Percentiles rank a stretch among this genome's conserved stretches.
Evolutionary conservation across 2,113 vertebrate genomes (phyloP).

Genomic region (Chitala chitala): DNA sequence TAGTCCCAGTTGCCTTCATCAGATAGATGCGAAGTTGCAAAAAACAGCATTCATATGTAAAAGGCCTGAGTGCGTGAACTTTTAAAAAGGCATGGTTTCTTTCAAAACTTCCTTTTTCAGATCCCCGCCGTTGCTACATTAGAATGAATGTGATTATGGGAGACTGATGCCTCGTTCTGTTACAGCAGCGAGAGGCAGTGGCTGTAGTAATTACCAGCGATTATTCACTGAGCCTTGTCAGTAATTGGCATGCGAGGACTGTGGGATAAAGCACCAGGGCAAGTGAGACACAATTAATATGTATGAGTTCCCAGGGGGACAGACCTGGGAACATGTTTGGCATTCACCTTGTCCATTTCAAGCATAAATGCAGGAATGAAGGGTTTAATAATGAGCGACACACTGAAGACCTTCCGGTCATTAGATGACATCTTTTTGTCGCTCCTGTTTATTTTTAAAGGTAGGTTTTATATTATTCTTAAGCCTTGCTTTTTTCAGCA

Average conservation of each 20-base stretch:
- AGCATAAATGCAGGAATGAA: conserved; percentile 12
- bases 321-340: conserved; percentile 9
- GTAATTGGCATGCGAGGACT: conserved; percentile 15
- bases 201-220: conserved; percentile 21
- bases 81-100: not conserved
- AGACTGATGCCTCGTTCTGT: conserved; percentile 11
- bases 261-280: conserved; percentile 12
- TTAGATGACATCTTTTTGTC: not conserved
- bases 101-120: not conserved
- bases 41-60: not conserved
- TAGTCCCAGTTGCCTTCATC: too few species aligned
- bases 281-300: conserved; percentile 25
- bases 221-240: conserved; percentile 16
- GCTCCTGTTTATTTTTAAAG: not conserved
- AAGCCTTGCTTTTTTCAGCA: not conserved
- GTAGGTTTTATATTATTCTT: not conserved
- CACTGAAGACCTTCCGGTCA: not conserved
- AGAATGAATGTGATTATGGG: conserved; percentile 13
- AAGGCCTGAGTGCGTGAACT: not conserved
- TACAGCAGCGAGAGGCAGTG: conserved; percentile 6
- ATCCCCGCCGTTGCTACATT: conserved; percentile 5
- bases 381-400: conserved; percentile 17
- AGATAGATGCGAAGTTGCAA: too few species aligned
- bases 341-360: conserved; percentile 11
- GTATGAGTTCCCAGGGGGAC: conserved; percentile 22